These are phyloP conservation scores for Drosophila paulistorum DNA, from an alignment of 1,140 invertebrate species.

Conservation along the genomic window DNA sequence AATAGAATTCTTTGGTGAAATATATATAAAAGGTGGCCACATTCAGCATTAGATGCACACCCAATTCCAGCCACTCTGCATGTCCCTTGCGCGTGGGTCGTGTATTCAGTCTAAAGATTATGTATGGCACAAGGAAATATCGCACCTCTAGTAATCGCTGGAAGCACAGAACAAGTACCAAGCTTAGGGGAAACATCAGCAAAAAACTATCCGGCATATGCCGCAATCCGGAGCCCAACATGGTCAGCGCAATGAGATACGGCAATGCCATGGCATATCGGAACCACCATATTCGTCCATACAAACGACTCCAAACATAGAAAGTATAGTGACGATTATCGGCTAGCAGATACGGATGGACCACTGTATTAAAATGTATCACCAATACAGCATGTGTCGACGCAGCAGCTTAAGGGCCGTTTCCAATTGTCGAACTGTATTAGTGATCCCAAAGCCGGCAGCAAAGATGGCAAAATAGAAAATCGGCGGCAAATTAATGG, in stretches of 20 bases:
- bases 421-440: constrained; percentile 84
- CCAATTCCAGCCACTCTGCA: constrained; percentile 86
- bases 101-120: constrained; percentile 91
- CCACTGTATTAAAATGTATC: constrained; percentile 90
- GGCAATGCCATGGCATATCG: constrained; percentile 90
- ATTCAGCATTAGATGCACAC: constrained; percentile 90
- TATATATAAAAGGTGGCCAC: constrained; percentile 91
- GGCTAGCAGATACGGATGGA: constrained; percentile 96
- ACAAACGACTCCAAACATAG: constrained; percentile 96
- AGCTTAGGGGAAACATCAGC: constrained; percentile 86
- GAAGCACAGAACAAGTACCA: constrained; percentile 88
- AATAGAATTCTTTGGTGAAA: constrained; percentile 91
- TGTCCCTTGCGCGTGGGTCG: constrained; percentile 83
- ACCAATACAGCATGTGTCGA: constrained; percentile 73
- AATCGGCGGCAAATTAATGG: constrained; percentile 91
- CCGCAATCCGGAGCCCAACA: constrained; percentile 85
- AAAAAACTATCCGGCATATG: constrained; percentile 87
- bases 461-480: constrained; percentile 94
- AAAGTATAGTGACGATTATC: constrained; percentile 99
- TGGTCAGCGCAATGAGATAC: constrained; percentile 89
- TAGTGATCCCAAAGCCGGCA: constrained; percentile 87
- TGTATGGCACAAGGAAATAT: constrained; percentile 97
- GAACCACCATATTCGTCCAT: constrained; percentile 86
- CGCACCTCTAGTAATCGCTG: constrained; percentile 95
- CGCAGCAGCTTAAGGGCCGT: constrained; percentile 76